phyloP scores from a whole-genome alignment of 1,140 invertebrate genomes.

The Magallana ariakensis region DNA sequence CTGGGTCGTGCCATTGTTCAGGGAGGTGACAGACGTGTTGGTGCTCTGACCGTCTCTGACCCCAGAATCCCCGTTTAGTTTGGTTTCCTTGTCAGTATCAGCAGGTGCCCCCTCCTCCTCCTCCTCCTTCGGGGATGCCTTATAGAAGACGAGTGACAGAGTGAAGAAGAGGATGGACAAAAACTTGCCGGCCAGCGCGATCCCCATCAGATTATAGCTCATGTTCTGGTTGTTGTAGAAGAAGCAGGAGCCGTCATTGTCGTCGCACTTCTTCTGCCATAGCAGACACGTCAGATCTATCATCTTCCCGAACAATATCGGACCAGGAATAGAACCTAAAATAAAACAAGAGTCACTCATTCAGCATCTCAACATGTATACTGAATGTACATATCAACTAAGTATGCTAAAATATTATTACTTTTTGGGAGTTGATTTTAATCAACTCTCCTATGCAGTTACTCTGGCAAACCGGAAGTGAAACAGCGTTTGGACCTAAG shows the following conservation, averaged over 20 bases:
- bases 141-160: slow-evolving; percentile 72
- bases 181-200: slow-evolving; percentile 67
- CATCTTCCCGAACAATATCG: slow-evolving; percentile 78
- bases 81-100: not conserved
- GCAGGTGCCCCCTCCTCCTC: slow-evolving; percentile 39
- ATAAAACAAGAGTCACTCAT: not conserved
- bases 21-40: slow-evolving; percentile 47
- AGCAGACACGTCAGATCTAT: slow-evolving; percentile 79
- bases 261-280: slow-evolving; percentile 73
- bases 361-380: too few species aligned
- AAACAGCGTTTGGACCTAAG: too few species aligned
- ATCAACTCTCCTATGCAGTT: too few species aligned
- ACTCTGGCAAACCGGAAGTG: too few species aligned
- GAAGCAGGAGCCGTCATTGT: slow-evolving; percentile 72
- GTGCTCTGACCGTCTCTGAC: slow-evolving; percentile 16
- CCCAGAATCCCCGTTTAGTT: slow-evolving; percentile 2
- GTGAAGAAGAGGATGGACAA: slow-evolving; percentile 72
- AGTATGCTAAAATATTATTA: too few species aligned
- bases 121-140: slow-evolving; percentile 55
- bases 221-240: slow-evolving; percentile 77
- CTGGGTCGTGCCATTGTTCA: slow-evolving; percentile 24
- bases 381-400: too few species aligned
- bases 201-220: slow-evolving; percentile 72
- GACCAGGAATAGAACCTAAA: slow-evolving; percentile 79
- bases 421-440: too few species aligned